Evolutionary conservation across 2,113 vertebrate species (phyloP), one percentile per base, ranked within the genome.

Genomic region (Sylvilagus bachmani): DNA sequence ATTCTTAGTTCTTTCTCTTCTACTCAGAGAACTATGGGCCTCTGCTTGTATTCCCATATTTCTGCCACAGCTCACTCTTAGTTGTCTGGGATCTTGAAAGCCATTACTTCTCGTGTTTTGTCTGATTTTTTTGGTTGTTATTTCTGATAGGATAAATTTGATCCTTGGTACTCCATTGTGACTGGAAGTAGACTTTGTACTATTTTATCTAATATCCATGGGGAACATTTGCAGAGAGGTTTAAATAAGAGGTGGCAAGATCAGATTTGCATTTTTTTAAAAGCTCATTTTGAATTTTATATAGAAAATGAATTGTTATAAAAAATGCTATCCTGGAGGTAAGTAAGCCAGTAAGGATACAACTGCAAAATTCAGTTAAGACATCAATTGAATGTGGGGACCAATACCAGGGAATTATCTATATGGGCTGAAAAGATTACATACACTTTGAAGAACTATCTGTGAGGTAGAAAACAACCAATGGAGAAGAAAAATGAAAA

Each of bases 201-300:
- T 25, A 83, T 17, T 81, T 89, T 25, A 84, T 58, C 12, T 86
- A 66, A 80, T 79, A 36, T 74, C 21, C 81, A 14, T 66, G 51
- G 13, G 66, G 31, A 38, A 67, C 31, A 67, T 0, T 55, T 24
- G 19, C 36, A 70, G 78, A 84, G n/a, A 84, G 29, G 51, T 84
- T 90, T 69, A 67, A 71, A 22, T 44, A 38, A 71, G 17, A 36
- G 25, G 6, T 71, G 36, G 2, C 31, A 61, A 25, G 25, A 69
- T 95, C 31, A 74, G 33, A 36, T 82, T 61, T 84, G 21, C 21
- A 49, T 73, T 53, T 86, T 86, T 62, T 9, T 38, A 38, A 51
- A 93, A 89, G 51, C 80, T 62, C 17, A 36, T 27, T 90, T 89
- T 49, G 36, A 90, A 44, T 86, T 5, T 81, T 29, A 33, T n/a